phyloP scores from a whole-genome alignment of 2,888 invertebrate genomes.

The Diploptera punctata region DNA sequence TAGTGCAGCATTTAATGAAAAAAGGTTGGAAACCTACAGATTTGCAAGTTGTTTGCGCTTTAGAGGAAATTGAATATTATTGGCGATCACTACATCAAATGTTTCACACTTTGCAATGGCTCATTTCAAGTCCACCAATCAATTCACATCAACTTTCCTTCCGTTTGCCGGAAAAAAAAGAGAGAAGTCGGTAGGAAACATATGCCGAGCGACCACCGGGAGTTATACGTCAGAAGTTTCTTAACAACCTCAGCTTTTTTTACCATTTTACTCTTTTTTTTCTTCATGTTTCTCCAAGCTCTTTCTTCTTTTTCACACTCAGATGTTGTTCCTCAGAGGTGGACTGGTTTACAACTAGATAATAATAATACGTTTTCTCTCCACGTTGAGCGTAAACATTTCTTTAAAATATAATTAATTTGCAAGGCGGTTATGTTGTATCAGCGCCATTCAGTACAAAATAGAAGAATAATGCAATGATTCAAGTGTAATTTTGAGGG shows the following conservation, averaged over 20 bases:
- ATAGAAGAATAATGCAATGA: too few relatives aligned
- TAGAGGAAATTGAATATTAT: not conserved
- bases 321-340: not conserved
- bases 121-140: not conserved
- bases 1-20: too few relatives aligned
- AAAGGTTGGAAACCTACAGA: too few relatives aligned
- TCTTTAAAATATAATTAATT: too few relatives aligned
- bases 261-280: not conserved
- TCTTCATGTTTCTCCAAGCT: not conserved
- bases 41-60: too few relatives aligned
- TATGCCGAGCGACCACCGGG: not conserved
- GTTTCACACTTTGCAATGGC: not conserved
- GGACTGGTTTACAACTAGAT: too few relatives aligned
- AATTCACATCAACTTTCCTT: not conserved
- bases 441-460: too few relatives aligned
- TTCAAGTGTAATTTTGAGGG: too few relatives aligned
- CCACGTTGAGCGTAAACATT: too few relatives aligned
- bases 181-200: not conserved
- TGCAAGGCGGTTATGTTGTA: too few relatives aligned
- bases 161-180: not conserved
- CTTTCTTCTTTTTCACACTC: not conserved
- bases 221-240: conserved; percentile 5
- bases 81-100: not conserved
- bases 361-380: too few relatives aligned
- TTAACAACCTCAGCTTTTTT: not conserved